Evolutionary conservation across 2,113 vertebrate species (phyloP).

Genomic region (Aphelocoma coerulescens): DNA sequence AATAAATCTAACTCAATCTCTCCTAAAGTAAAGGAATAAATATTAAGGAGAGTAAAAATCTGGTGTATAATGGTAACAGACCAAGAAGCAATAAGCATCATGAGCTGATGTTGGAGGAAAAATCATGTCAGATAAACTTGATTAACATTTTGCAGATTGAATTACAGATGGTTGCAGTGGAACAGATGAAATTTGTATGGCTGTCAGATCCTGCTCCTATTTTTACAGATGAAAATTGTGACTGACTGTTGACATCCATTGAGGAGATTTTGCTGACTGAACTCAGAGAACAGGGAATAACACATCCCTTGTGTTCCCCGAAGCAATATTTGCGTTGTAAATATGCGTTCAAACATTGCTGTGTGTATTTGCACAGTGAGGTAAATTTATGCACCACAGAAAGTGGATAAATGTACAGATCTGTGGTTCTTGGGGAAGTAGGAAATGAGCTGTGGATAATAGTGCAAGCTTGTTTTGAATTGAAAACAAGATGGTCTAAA

Average conservation of each 20-base stretch:
- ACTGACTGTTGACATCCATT: neutral
- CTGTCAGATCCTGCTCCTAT: conserved; percentile 27
- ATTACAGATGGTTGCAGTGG: conserved; percentile 29
- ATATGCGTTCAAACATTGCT: neutral
- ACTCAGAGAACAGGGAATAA: neutral
- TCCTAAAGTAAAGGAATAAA: neutral
- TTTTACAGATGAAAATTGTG: conserved; percentile 19
- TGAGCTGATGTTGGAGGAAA: conserved; percentile 14
- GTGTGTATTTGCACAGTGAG: neutral
- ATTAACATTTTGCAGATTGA: conserved; percentile 44
- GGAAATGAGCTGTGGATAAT: neutral
- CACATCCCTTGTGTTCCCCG: neutral
- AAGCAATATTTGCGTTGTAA: neutral
- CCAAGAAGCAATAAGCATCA: neutral
- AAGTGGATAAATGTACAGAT: neutral
- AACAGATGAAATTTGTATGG: conserved; percentile 45
- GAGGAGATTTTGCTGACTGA: neutral
- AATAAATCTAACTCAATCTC: neutral
- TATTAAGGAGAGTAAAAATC: neutral
- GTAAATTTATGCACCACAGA: neutral
- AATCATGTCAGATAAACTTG: conserved; percentile 15
- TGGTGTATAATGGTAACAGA: neutral
- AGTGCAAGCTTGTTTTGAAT: neutral
- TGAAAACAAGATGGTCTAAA: neutral
- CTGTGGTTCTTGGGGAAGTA: neutral